Conservation (phyloP, 2,888 invertebrate genomes). For the Pheosia tremula region DNA sequence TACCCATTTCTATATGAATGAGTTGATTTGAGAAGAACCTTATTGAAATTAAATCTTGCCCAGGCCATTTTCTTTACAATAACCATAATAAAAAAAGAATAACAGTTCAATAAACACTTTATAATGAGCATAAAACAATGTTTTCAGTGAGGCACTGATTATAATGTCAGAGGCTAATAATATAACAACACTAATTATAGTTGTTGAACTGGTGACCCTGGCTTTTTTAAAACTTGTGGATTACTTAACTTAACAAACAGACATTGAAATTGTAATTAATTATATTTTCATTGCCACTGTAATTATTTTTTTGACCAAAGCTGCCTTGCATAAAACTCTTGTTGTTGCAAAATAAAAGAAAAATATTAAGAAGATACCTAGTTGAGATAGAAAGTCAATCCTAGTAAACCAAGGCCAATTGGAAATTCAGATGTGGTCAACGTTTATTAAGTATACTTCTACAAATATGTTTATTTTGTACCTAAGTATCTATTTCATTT, state of each 20-base stretch:
- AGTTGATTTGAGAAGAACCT: too few relatives aligned
- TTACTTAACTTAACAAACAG: conserved; percentile 8
- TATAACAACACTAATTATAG: conserved; percentile 37
- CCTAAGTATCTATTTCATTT: too few relatives aligned
- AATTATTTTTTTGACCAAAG: background rate
- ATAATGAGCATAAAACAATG: conserved; percentile 19
- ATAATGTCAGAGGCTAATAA: conserved; percentile 40
- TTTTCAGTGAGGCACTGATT: conserved; percentile 27
- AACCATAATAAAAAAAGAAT: background rate
- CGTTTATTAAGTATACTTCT: too few relatives aligned
- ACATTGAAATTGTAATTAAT: conserved; percentile 1
- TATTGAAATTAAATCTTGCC: too few relatives aligned
- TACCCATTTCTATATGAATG: too few relatives aligned
- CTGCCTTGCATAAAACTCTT: background rate
- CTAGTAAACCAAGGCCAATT: too few relatives aligned
- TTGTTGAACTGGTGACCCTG: conserved; percentile 32
- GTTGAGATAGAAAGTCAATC: too few relatives aligned
- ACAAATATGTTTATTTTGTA: too few relatives aligned
- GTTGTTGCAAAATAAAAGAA: background rate
- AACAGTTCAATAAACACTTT: conserved; percentile 12
- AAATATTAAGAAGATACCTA: too few relatives aligned
- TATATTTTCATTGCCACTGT: conserved; percentile 5
- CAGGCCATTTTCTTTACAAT: too few relatives aligned
- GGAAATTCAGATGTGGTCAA: too few relatives aligned
- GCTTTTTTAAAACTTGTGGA: conserved; percentile 19